Base-by-base conservation (phyloP, 2,113 vertebrate genomes). In the Salvelinus fontinalis region DNA sequence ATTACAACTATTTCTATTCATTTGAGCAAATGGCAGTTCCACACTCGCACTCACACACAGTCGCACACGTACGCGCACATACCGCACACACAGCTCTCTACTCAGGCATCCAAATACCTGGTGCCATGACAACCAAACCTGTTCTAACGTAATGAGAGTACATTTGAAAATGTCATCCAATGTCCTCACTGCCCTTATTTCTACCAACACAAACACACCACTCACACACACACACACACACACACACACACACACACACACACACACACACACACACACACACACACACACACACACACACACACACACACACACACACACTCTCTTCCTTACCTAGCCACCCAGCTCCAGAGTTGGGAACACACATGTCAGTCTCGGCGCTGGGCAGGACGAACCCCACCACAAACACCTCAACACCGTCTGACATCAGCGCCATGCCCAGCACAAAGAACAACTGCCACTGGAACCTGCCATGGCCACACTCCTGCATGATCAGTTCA, bases 391-490 rank as follows among this genome's bases (percentile, higher is more conserved):
- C 97, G 6, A 98, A 98, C 78, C 97, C 97, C 76, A 99, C 97
- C 0, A 99, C 96, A 76, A 99, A 99, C 82, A 99, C 97, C 85
- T 99, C 97, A 70, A 99, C 96, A 0, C 97, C 97, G 0, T 99
- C 97, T 0, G 97, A 97, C 97, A 99, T 99, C 62, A 99, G 94
- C 3, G 97, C 97, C 94, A 99, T 92, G 74, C 97, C 97, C 29
- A 99, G 85, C 3, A 98, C 97, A 60, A 99, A 96, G 94, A 97
- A 99, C 13, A 99, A 96, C 80, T 96, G 95, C 97, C 97, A 99
- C 88, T 99, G 97, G 90, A 98, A 99, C 18, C 97, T 95, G 0
- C 97, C 97, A 0, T 99, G 97, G 12, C 97, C 97, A 0, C 97
- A 99, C 88, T 99, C 97, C 88, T 99, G 97, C 87, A 99, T 97